phyloP scores from a whole-genome alignment of 2,888 invertebrate genomes.

The Saturnia pavonia region DNA sequence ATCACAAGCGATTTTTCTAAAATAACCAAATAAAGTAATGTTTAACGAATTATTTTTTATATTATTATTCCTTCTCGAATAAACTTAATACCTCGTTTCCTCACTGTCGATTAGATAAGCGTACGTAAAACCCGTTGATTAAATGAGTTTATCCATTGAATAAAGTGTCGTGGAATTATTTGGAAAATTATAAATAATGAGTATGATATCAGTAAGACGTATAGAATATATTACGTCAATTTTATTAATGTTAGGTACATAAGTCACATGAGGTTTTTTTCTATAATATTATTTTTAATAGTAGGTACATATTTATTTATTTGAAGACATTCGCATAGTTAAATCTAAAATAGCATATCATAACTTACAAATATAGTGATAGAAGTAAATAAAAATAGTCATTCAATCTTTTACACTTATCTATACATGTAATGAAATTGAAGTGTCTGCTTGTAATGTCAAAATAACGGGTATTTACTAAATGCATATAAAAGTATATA shows the following conservation, averaged over 20 bases:
- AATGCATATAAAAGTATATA: too few relatives aligned
- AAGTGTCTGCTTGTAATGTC: too few relatives aligned
- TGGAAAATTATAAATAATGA: slow-evolving; percentile 2
- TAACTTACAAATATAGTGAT: too few relatives aligned
- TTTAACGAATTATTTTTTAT: slow-evolving; percentile 2
- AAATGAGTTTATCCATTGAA: neutral
- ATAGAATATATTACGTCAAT: neutral
- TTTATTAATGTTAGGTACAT: neutral
- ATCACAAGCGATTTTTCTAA: neutral
- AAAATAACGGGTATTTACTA: too few relatives aligned
- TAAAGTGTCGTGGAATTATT: slow-evolving; percentile 6
- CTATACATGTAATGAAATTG: too few relatives aligned
- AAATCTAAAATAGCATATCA: too few relatives aligned
- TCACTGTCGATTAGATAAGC: neutral
- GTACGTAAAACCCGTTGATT: neutral
- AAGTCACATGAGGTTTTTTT: neutral
- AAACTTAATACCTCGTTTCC: slow-evolving; percentile 1
- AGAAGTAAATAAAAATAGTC: too few relatives aligned
- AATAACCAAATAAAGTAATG: neutral
- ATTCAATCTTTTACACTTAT: too few relatives aligned
- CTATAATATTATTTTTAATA: neutral
- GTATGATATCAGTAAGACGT: neutral
- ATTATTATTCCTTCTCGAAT: neutral
- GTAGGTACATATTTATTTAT: too few relatives aligned
- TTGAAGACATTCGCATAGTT: too few relatives aligned